Evolutionary conservation across 1,140 invertebrate species (phyloP).

Genomic region (Heliconius hewitsoni): DNA sequence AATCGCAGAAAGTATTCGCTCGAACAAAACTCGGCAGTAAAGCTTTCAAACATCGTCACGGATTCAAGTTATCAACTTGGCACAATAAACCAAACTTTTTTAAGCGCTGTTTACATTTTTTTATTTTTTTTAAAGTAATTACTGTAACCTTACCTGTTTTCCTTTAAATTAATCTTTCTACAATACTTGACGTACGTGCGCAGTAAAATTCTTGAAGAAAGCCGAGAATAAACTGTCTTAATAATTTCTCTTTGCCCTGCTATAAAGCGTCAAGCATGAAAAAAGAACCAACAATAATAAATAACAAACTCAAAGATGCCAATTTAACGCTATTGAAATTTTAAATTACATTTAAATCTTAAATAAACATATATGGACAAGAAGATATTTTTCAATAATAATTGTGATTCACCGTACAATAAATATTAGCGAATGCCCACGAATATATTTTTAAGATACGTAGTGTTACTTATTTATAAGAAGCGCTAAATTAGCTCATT

Average conservation of each 20-base stretch:
- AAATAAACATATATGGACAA: not conserved
- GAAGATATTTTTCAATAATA: not conserved
- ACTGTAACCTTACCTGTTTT: too few relatives aligned
- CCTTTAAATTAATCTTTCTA: too few relatives aligned
- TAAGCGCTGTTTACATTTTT: not conserved
- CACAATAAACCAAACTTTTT: constrained; percentile 7
- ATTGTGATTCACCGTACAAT: not conserved
- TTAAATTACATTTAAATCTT: constrained; percentile 2
- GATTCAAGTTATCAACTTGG: constrained; percentile 17
- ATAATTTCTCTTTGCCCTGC: not conserved
- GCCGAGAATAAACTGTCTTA: not conserved
- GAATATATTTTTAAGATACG: not conserved
- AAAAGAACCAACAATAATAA: not conserved
- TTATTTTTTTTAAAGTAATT: not conserved
- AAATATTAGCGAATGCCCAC: constrained; percentile 3
- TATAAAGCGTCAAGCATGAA: not conserved
- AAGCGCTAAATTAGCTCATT: constrained; percentile 66
- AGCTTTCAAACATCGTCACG: constrained; percentile 37
- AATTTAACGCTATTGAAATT: not conserved
- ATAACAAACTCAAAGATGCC: not conserved
- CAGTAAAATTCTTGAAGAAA: not conserved
- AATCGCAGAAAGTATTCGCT: too few relatives aligned
- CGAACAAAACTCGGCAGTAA: constrained; percentile 36
- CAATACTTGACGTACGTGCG: too few relatives aligned
- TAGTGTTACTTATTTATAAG: constrained; percentile 35